These are phyloP conservation scores for Porites divaricata DNA, from an alignment of 92 coral and sea anemone genomes.

Conservation along the genomic window DNA sequence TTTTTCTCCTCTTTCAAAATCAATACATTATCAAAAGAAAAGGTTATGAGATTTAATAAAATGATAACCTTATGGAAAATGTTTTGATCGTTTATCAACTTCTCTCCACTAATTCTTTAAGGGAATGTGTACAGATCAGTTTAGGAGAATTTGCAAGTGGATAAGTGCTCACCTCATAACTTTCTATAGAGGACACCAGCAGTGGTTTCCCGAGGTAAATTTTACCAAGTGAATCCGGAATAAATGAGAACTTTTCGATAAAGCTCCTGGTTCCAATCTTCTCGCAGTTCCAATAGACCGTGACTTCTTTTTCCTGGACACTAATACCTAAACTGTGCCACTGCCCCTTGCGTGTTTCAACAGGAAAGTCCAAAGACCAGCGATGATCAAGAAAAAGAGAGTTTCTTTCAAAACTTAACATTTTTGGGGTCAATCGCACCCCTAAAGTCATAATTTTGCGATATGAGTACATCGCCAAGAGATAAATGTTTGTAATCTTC, in stretches of 20 bases:
- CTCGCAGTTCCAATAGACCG: slow-evolving; percentile 87
- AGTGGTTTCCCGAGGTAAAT: slow-evolving; percentile 70
- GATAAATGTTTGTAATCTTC: slow-evolving; percentile 61
- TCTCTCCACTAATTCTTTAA: too few relatives aligned
- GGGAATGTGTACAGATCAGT: too few relatives aligned
- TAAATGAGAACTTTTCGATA: slow-evolving; percentile 54
- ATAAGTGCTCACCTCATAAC: slow-evolving; percentile 48
- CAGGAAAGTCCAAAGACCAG: slow-evolving; percentile 74
- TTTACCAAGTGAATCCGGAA: slow-evolving; percentile 65
- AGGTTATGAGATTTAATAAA: too few relatives aligned
- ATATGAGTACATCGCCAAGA: slow-evolving; percentile 68
- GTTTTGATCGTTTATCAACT: too few relatives aligned
- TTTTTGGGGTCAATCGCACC: slow-evolving; percentile 60
- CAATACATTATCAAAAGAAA: too few relatives aligned
- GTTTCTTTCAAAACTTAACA: slow-evolving; percentile 59
- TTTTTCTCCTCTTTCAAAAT: too few relatives aligned
- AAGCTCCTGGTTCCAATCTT: slow-evolving; percentile 71
- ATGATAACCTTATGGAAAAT: too few relatives aligned
- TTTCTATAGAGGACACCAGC: slow-evolving; percentile 30
- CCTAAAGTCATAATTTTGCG: slow-evolving; percentile 65
- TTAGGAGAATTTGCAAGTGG: too few relatives aligned
- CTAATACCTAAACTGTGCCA: slow-evolving; percentile 94
- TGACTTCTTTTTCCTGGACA: slow-evolving; percentile 65
- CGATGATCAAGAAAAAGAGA: slow-evolving; percentile 19
- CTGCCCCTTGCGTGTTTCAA: slow-evolving; percentile 52